Evolutionary conservation across 1,140 invertebrate species (phyloP), one percentile per base, ranked within the genome.

Genomic region (Oncopodura yosiiana): DNA sequence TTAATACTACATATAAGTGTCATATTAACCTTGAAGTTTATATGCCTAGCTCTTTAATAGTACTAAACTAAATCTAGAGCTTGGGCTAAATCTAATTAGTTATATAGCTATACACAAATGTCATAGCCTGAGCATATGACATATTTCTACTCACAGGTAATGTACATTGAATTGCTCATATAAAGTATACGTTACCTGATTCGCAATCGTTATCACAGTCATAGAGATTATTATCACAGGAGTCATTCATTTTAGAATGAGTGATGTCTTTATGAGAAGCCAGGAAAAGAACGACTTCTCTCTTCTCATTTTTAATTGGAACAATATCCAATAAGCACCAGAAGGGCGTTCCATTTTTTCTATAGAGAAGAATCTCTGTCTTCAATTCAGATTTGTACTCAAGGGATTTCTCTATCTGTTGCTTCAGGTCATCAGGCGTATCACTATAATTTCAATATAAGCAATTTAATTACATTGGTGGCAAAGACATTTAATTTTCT

Each of bases 221-320:
- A 68, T 80, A 82, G 18, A 32, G 49, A 12, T 49, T 46, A 52
- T 56, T 51, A 41, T 44, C 48, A 57, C 58, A 63, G 66, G 85
- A 78, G 72, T 86, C 82, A 56, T 78, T 78, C 80, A 85, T 84
- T 72, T 91, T 92, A 51, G 85, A 87, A 68, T 86, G 81, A 23
- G 90, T 93, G 70, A 96, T 91, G 71, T 96, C 91, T 74, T 97
- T 97, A 76, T 94, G 91, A 1, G 92, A 95, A 42, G 90, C 91
- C 64, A 97, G 77, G 68, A 94, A 95, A 49, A 97, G 77, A 1
- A 97, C 93, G 63, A 96, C 92, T 76, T 95, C 90, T 56, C 90
- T 78, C 71, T 95, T 95, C 69, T 97, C 92, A 78, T 97, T 97
- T 75, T 95, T 95, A 73, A 97, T 97, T 66, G 92, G 92, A 36